Evolutionary conservation across 2,888 invertebrate genomes (phyloP).

Genomic region (Drosophila cracens): DNA sequence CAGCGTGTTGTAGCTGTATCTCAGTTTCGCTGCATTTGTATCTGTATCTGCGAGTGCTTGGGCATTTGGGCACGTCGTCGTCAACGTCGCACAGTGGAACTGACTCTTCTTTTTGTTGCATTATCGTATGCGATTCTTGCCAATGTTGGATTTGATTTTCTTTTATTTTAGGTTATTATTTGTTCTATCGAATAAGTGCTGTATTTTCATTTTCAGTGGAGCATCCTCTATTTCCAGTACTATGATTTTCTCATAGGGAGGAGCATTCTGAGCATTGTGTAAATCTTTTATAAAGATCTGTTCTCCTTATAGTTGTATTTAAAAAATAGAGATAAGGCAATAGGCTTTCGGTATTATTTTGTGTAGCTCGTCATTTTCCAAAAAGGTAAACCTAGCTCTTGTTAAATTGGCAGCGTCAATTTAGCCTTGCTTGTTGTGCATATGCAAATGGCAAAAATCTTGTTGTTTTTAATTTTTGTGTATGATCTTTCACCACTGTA

Average conservation of each 20-base stretch:
- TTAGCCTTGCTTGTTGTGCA: not conserved
- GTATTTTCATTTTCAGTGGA: not conserved
- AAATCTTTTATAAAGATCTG: not conserved
- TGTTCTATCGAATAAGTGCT: not conserved
- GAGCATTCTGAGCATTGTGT: not conserved
- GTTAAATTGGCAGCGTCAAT: not conserved
- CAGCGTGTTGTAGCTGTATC: slow-evolving; percentile 62
- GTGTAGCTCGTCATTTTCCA: not conserved
- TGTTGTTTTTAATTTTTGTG: not conserved
- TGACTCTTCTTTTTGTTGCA: not conserved
- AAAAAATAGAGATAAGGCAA: not conserved
- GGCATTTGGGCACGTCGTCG: slow-evolving; percentile 66
- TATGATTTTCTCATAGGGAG: not conserved
- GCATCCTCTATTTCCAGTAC: not conserved
- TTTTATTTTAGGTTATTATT: not conserved
- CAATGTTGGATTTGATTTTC: not conserved
- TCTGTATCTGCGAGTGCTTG: slow-evolving; percentile 62
- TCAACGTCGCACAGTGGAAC: slow-evolving; percentile 23
- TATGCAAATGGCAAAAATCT: not conserved
- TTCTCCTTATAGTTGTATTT: not conserved
- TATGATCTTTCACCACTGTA: slow-evolving; percentile 10
- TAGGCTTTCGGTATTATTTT: not conserved
- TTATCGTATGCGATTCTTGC: not conserved
- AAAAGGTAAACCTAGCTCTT: not conserved
- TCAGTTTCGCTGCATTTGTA: slow-evolving; percentile 48